Base-by-base conservation (phyloP, 1,140 invertebrate species). In the Limonius californicus region DNA sequence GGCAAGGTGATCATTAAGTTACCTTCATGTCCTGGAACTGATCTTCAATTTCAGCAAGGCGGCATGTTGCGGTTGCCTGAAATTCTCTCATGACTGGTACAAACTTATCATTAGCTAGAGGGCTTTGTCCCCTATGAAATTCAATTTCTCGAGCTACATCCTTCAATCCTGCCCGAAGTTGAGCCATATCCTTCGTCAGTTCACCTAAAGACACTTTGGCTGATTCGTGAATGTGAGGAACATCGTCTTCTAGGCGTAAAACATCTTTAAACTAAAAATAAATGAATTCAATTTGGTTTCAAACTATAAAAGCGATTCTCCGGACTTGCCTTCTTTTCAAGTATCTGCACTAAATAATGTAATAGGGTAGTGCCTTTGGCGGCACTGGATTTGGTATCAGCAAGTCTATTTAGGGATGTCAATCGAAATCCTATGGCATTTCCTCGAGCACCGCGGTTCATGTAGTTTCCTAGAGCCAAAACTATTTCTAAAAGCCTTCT, bases 51-150 rank as follows among this genome's bases (percentile, higher is more conserved):
- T 98, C 94, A 0, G 92, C 91, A 68, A 97, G 88, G 70, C 91
- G 82, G 78, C 93, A 90, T 0, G 91, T 91, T 1, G 96, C 95
- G 63, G 91, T 89, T 0, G 92, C 89, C 70, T 96, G 87, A 79
- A 99, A 99, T 72, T 97, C 94, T 62, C 91, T 86, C 90, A 98
- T 97, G 4, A 96, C 92, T 2, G 91, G 87, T 60, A 96, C 83
- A 79, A 98, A 99, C 74, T 90, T 87, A 77, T 98, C 95, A 56
- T 85, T 82, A 9, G 85, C 82, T 30, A 84, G 81, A 2, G 83
- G 56, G 70, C 79, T 80, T 74, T 92, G 83, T 59, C 86, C 83
- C 61, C 89, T 82, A 78, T 96, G 94, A 78, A 94, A 97, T 76
- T 95, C 91, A 65, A 97, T 87, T 80, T 97, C 95, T 67, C 89